phyloP scores from a whole-genome alignment of 2,113 vertebrate genomes.

The Hippocampus guttulatus region DNA sequence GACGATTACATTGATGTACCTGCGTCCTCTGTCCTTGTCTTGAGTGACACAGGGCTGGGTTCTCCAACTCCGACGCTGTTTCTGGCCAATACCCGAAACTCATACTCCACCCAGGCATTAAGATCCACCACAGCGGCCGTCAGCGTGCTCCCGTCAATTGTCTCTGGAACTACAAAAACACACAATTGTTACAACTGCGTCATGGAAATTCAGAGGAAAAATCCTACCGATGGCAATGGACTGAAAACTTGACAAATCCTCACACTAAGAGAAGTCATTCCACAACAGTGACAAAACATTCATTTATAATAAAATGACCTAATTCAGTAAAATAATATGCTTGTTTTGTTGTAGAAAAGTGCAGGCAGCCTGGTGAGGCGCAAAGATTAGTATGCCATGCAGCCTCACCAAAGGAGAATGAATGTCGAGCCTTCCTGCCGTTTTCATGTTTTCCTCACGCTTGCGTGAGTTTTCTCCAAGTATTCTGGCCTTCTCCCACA shows the following conservation, averaged over 20 bases:
- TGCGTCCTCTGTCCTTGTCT: slow-evolving; percentile 90
- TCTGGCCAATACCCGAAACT: slow-evolving; percentile 86
- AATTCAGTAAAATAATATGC: background rate
- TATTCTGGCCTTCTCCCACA: no score
- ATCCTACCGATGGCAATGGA: background rate
- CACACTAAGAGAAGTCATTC: no score
- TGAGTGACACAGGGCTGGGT: slow-evolving; percentile 86
- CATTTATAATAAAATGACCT: background rate
- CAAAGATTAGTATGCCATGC: background rate
- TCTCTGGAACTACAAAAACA: slow-evolving; percentile 76
- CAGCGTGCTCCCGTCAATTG: slow-evolving; percentile 79
- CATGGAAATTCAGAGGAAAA: background rate
- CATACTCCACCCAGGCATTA: slow-evolving; percentile 92
- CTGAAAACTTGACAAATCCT: background rate
- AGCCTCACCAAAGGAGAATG: background rate
- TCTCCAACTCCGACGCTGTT: slow-evolving; percentile 90
- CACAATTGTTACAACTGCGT: background rate
- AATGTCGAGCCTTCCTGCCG: no score
- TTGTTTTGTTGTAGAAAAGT: background rate
- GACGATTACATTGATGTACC: slow-evolving; percentile 65
- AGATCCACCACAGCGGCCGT: slow-evolving; percentile 86
- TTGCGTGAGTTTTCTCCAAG: no score
- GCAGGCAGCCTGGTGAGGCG: background rate
- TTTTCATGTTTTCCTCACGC: no score
- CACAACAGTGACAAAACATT: background rate